Evolutionary conservation across 2,888 invertebrate species (phyloP), one percentile per base, ranked within the genome.

Genomic region (Zonitis immaculata): DNA sequence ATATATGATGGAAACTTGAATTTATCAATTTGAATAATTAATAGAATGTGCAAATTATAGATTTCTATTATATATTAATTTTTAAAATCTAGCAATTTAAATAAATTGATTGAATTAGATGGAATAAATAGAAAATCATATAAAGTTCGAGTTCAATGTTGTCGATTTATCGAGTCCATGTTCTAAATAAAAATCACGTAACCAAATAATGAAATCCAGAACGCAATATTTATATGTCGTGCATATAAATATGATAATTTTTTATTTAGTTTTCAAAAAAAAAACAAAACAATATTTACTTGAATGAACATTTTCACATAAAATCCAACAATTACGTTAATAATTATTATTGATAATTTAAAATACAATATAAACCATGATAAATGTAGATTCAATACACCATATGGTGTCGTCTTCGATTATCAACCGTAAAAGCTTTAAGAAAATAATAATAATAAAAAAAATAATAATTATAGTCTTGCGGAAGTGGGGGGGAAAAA

Each of bases 141-240:
- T 9, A 6, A 35, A 16, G 18, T 35, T 32, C 12, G 30, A 14
- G 12, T 32, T 35, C 44, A 16, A 26, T 44, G 27, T 44, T 28
- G 44, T 44, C 44, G 12, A 8, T 7, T 18, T 44, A 44, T 27
- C 25, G 26, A 44, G 44, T 44, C 12, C 44, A 25, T 28, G 44
- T 44, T 44, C 44, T 28, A 44, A 8, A 44, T 44, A 44, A 14
- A 16, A 14, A 44, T 44, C 44, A 44, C 44, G 44, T 44, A 44
- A 44, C 27, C 44, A n/a, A 26, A 18, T 27, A 16, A 26, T 7
- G 28, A 44, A 44, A 27, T 14, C 44, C 28, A 28, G 25, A 27
- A 25, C 25, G 16, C 44, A 44, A 25, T 27, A 44, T 16, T 27
- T 9, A 44, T 44, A 16, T 26, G 44, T 7, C 7, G 16, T 28